Percentiles rank a stretch among this genome's conserved stretches.
phyloP scores from a whole-genome alignment of 2,888 invertebrate species.

The Sphinx pinastri region DNA sequence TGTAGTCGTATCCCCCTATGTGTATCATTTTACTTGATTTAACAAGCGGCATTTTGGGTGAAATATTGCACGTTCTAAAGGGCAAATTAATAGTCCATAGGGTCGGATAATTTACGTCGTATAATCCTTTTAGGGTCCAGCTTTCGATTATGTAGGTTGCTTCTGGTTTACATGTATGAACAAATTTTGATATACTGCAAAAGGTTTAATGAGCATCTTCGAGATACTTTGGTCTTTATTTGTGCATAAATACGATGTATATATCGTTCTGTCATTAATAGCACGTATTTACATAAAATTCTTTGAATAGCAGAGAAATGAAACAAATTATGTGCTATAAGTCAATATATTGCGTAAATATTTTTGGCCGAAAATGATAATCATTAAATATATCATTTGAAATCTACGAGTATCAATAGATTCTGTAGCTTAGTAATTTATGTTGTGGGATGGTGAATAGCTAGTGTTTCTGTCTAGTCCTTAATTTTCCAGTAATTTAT shows the following conservation, averaged over 20 bases:
- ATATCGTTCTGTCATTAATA: background rate
- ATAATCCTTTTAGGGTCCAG: slow-evolving; percentile 22
- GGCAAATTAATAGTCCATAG: slow-evolving; percentile 20
- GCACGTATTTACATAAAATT: no score
- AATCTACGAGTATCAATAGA: no score
- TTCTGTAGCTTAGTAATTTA: no score
- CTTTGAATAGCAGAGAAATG: no score
- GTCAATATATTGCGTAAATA: no score
- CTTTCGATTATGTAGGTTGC: slow-evolving; percentile 14
- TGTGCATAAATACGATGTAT: background rate
- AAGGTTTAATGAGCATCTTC: slow-evolving; percentile 3
- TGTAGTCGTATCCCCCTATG: no score
- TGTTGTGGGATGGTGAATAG: no score
- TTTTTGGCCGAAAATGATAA: no score
- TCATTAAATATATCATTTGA: no score
- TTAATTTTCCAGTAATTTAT: no score
- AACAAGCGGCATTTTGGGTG: slow-evolving; percentile 7
- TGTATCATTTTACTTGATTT: slow-evolving; percentile 6
- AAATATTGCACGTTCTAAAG: slow-evolving; percentile 16
- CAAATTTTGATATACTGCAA: slow-evolving; percentile 10
- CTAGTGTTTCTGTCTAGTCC: no score
- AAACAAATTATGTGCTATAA: no score
- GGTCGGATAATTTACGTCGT: slow-evolving; percentile 22
- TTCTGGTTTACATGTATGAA: slow-evolving; percentile 3
- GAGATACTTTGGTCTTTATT: background rate